phyloP scores from a whole-genome alignment of 2,888 invertebrate species.

The Drosophila pegasa region DNA sequence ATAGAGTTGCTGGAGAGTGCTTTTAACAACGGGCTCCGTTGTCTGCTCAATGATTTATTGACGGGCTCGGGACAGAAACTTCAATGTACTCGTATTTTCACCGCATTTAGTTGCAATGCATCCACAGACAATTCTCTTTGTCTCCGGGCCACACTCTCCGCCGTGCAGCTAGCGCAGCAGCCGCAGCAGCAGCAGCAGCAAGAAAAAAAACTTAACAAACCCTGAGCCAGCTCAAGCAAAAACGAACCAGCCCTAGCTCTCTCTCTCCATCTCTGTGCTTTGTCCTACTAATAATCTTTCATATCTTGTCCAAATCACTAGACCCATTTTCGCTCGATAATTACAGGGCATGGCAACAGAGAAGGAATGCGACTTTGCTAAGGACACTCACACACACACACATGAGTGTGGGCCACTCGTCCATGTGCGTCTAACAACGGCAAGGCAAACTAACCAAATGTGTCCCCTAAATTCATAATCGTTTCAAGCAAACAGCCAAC shows the following conservation, averaged over 20 bases:
- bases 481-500: conserved; percentile 14
- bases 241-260: too few species aligned
- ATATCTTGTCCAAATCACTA: neutral
- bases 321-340: neutral
- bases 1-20: conserved; percentile 51
- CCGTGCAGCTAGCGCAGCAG: neutral
- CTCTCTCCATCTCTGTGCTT: neutral
- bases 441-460: conserved; percentile 5
- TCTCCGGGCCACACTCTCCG: neutral
- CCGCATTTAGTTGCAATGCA: conserved; percentile 66
- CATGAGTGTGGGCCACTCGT: neutral
- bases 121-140: conserved; percentile 28
- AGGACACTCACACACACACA: neutral
- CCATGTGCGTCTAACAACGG: neutral
- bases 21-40: conserved; percentile 70
- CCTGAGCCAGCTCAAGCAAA: neutral
- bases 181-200: conserved; percentile 6
- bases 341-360: neutral
- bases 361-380: neutral
- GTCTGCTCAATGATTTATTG: conserved; percentile 77
- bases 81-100: conserved; percentile 54
- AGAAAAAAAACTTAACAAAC: conserved; percentile 9
- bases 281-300: neutral
- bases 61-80: conserved; percentile 60
- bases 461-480: conserved; percentile 21